Evolutionary conservation across 2,797 vertebrate genomes (phyloP).

Genomic region (Ctenosaura bakeri): DNA sequence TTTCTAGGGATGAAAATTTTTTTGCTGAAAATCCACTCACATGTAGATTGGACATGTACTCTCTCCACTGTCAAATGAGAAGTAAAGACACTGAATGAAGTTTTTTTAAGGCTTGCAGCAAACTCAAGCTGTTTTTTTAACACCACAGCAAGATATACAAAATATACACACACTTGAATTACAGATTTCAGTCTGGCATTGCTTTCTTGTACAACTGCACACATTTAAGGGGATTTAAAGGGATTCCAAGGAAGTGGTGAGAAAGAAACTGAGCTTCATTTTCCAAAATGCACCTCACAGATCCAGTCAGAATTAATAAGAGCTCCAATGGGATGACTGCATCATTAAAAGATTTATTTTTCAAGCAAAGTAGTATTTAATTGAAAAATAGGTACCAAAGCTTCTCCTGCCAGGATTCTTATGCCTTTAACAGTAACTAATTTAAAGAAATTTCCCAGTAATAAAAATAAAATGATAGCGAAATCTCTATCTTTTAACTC

Average conservation of each 20-base stretch:
- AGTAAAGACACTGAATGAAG: background rate
- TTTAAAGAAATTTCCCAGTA: background rate
- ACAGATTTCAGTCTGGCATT: background rate
- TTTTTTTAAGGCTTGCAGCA: background rate
- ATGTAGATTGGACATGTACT: background rate
- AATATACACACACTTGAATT: conserved; percentile 14
- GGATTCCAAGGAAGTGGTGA: no score
- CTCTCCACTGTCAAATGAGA: background rate
- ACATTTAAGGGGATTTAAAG: background rate
- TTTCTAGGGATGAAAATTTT: background rate
- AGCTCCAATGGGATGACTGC: background rate
- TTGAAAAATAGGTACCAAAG: background rate
- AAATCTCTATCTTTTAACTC: background rate
- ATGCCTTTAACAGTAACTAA: background rate
- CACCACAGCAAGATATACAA: background rate
- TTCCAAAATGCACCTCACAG: background rate
- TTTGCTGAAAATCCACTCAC: background rate
- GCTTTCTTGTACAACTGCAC: background rate
- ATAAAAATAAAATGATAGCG: background rate
- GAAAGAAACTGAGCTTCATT: background rate
- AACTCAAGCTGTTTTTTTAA: background rate
- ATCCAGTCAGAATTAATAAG: background rate
- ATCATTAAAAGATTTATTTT: background rate
- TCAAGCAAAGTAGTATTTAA: background rate
- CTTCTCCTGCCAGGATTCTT: background rate